Conservation (phyloP, 2,797 vertebrate species). For the Meda fulgida region DNA sequence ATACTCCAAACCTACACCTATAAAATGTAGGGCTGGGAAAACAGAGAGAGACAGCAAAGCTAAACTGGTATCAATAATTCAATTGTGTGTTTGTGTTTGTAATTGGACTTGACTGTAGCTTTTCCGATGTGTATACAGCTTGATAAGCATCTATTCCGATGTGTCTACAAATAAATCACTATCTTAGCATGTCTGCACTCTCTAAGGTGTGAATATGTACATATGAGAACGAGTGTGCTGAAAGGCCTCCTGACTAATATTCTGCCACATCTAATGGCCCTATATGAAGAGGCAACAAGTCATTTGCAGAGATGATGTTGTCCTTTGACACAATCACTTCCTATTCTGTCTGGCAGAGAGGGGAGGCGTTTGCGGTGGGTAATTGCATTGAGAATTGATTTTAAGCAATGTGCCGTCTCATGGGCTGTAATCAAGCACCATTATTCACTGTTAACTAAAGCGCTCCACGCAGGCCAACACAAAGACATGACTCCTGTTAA, state of each 20-base stretch:
- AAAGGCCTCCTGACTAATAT: conserved; percentile 24
- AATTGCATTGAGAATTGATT: conserved; percentile 81
- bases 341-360: conserved; percentile 68
- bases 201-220: conserved; percentile 47
- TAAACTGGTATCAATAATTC: conserved; percentile 41
- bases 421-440: conserved; percentile 80
- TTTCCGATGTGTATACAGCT: conserved; percentile 32
- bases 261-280: conserved; percentile 67
- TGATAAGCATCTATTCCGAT: conserved; percentile 11
- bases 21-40: not conserved
- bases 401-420: conserved; percentile 77
- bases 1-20: conserved; percentile 72
- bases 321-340: conserved; percentile 75
- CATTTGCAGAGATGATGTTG: conserved; percentile 74
- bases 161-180: conserved; percentile 31
- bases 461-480: conserved; percentile 70
- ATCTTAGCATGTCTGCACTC: conserved; percentile 14
- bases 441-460: conserved; percentile 78
- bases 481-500: conserved; percentile 69
- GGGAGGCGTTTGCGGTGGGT: conserved; percentile 63
- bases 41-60: conserved; percentile 20
- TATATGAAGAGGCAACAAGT: conserved; percentile 76
- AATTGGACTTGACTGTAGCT: conserved; percentile 38
- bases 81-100: conserved; percentile 48
- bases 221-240: not conserved